These are phyloP conservation scores for Callyntrura sp. DNA, from an alignment of 2,888 invertebrate genomes.

Conservation along the genomic window DNA sequence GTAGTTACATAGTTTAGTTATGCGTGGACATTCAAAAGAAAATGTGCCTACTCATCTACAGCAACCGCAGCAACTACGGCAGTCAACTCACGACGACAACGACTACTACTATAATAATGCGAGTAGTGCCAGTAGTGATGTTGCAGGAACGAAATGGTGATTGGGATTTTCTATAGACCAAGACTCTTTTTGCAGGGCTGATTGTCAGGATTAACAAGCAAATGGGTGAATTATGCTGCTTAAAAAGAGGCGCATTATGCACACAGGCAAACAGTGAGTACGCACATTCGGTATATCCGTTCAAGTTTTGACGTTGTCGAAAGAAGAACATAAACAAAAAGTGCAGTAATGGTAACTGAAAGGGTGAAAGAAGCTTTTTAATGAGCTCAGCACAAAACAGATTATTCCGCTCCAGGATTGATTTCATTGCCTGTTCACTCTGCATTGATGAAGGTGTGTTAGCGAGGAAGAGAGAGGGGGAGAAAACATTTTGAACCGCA, in stretches of 20 bases:
- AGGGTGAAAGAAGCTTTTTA: conserved; percentile 38
- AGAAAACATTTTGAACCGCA: background rate
- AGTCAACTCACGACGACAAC: conserved; percentile 58
- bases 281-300: background rate
- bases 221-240: conserved; percentile 52
- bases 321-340: conserved; percentile 17
- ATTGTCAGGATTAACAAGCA: conserved; percentile 18
- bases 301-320: conserved; percentile 8
- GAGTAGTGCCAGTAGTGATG: background rate
- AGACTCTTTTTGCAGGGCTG: conserved; percentile 26
- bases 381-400: background rate
- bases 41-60: conserved; percentile 70
- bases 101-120: conserved; percentile 23
- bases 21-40: conserved; percentile 56
- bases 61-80: conserved; percentile 45
- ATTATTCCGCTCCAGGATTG: conserved; percentile 30
- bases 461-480: too few relatives aligned
- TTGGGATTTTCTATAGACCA: background rate
- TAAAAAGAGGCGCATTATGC: conserved; percentile 16
- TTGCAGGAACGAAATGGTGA: background rate
- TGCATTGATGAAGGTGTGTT: background rate
- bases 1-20: conserved; percentile 28
- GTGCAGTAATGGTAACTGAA: background rate
- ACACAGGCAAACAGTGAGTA: background rate
- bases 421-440: conserved; percentile 34